Base-by-base conservation (phyloP, 2,113 vertebrate species). In the Callocephalon fimbriatum region DNA sequence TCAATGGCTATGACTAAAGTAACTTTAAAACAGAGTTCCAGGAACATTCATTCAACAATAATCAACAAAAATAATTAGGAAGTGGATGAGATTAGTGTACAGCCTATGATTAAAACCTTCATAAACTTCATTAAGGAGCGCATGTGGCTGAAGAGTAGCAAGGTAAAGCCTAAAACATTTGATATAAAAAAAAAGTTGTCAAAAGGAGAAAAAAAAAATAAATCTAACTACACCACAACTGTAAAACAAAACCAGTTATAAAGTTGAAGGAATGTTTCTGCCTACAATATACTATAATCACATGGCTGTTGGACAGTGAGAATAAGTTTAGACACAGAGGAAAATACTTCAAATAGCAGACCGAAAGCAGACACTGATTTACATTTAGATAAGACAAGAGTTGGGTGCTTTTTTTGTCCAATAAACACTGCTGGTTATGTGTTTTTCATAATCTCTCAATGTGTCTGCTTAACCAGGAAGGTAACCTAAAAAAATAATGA, bases 41-140 rank as follows among this genome's bases (percentile, higher is more conserved):
- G 50, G 37, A 75, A 87, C 14, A 18, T 95, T 71, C 54, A 37
- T 85, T 95, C 47, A 90, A 83, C 71, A 80, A 80, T 58, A 75
- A 87, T 63, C 40, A 79, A 91, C 25, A 82, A 72, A 95, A 95
- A 70, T 61, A 89, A 94, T 71, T 96, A 90, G 84, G 51, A 93
- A 72, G 50, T 78, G 70, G 25, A 56, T 92, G 71, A 96, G 38
- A 72, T 94, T 86, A 83, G 26, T 74, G 44, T 94, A 90, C 62
- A 48, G 71, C 40, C 78, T 91, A 80, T 22, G 32, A 96, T 77
- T 81, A 93, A 93, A 90, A 67, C 31, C 65, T 40, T 79, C 91
- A 95, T 79, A 95, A 97, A 72, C 58, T 93, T 94, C 63, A 88
- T 61, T 77, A 86, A 51, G 44, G 10, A 91, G 48, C 26, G 18